These are phyloP conservation scores for Spodoptera littoralis DNA, from an alignment of 2,888 invertebrate genomes.

Conservation along the genomic window DNA sequence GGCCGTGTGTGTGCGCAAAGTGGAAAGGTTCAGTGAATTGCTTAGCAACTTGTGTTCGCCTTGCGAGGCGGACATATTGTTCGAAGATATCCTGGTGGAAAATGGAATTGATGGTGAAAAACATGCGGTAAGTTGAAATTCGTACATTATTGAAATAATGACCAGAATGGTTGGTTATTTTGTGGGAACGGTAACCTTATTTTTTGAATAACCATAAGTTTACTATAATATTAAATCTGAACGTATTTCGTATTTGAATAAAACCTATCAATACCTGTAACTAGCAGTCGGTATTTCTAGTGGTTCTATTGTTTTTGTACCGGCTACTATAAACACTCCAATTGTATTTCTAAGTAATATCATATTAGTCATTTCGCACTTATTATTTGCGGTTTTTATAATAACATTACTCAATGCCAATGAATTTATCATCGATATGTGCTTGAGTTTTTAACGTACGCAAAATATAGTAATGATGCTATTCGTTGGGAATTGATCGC, in stretches of 20 bases:
- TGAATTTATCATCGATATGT: conserved; percentile 28
- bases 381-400: conserved; percentile 43
- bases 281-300: conserved; percentile 25
- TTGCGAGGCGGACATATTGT: conserved; percentile 82
- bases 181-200: no score
- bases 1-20: conserved; percentile 86
- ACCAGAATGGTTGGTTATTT: no score
- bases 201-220: no score
- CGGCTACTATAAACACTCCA: conserved; percentile 25
- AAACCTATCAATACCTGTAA: neutral
- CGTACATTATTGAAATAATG: neutral
- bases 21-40: conserved; percentile 87
- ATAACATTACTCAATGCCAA: conserved; percentile 50
- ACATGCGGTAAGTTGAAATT: conserved; percentile 72
- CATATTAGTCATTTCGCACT: conserved; percentile 41
- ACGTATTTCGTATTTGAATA: neutral
- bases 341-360: conserved; percentile 36
- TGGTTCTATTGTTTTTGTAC: conserved; percentile 37
- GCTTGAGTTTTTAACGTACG: conserved; percentile 23
- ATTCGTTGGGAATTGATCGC: conserved; percentile 22
- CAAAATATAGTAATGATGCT: conserved; percentile 37
- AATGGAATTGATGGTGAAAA: conserved; percentile 78
- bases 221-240: neutral
- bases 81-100: conserved; percentile 83
- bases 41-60: conserved; percentile 86